phyloP scores from a whole-genome alignment of 2,797 vertebrate species.

The Mallotus villosus region DNA sequence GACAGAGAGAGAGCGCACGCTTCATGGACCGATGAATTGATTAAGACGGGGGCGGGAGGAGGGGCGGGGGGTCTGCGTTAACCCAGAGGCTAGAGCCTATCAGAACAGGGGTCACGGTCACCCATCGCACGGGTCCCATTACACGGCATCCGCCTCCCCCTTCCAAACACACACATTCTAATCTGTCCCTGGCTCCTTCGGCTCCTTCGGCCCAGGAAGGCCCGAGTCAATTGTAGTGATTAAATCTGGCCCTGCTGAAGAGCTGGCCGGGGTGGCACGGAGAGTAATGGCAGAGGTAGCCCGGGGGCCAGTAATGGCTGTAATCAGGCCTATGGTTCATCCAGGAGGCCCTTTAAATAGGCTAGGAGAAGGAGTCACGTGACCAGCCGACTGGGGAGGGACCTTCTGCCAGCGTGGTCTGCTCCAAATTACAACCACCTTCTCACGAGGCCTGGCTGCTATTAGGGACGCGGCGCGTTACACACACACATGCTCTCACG shows the following conservation, averaged over 20 bases:
- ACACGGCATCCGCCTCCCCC: no score
- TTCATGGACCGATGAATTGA: no score
- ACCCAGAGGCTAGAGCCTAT: no score
- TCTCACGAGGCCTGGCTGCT: constrained; percentile 15
- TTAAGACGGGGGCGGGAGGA: no score
- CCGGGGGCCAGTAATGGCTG: no score
- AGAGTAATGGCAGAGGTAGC: constrained; percentile 32
- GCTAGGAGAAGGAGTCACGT: constrained; percentile 29
- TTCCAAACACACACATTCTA: neutral
- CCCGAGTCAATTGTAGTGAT: constrained; percentile 12
- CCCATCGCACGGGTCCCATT: no score
- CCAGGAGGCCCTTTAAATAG: constrained; percentile 33
- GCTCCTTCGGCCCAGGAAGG: neutral
- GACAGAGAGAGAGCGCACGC: no score
- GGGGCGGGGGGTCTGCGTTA: no score
- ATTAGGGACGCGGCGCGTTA: constrained; percentile 14
- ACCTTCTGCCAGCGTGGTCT: constrained; percentile 11
- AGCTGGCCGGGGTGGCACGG: constrained; percentile 9
- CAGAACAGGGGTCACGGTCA: no score
- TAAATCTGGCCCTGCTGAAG: constrained; percentile 14
- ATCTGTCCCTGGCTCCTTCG: neutral
- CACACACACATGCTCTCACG: neutral
- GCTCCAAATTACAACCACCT: constrained; percentile 16
- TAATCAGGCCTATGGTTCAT: constrained; percentile 32
- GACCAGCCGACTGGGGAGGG: constrained; percentile 21